A percentile compares a stretch with the other conserved stretches of the same genome.
phyloP scores from a whole-genome alignment of 2,113 vertebrate genomes.

The Mus musculus region DNA sequence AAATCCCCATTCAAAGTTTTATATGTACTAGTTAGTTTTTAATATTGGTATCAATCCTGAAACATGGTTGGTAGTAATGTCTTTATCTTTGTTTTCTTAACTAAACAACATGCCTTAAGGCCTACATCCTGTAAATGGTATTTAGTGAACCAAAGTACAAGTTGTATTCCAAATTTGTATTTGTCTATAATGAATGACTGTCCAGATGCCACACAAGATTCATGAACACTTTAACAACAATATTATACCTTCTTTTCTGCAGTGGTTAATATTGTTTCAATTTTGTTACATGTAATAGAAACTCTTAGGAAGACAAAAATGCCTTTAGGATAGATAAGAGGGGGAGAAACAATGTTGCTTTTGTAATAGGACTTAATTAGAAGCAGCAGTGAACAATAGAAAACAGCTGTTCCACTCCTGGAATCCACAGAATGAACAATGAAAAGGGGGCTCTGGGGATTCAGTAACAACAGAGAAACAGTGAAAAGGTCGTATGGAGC shows the following conservation, averaged over 20 bases:
- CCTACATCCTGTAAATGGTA: background rate
- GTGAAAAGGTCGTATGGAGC: background rate
- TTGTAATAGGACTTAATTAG: conserved; percentile 54
- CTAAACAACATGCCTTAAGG: conserved; percentile 22
- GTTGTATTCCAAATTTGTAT: background rate
- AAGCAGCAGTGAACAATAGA: conserved; percentile 18
- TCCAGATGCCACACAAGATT: background rate
- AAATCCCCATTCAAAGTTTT: background rate
- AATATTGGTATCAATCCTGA: conserved; percentile 22
- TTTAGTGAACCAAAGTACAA: background rate
- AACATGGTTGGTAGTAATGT: background rate
- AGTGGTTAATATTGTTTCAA: conserved; percentile 12
- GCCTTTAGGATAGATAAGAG: conserved; percentile 1
- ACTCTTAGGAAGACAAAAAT: conserved; percentile 26
- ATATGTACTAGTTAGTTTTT: background rate
- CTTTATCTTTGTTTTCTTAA: background rate
- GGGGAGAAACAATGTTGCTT: background rate
- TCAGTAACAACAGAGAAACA: conserved; percentile 32
- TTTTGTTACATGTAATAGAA: conserved; percentile 38
- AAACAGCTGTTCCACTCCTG: conserved; percentile 17
- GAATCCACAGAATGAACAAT: background rate
- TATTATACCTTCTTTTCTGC: background rate
- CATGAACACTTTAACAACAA: background rate
- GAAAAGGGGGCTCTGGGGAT: background rate
- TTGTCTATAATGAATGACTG: background rate